Evolutionary conservation across 2,113 vertebrate species (phyloP), one percentile per base, ranked within the genome.

Genomic region (Megaceryle torquata): DNA sequence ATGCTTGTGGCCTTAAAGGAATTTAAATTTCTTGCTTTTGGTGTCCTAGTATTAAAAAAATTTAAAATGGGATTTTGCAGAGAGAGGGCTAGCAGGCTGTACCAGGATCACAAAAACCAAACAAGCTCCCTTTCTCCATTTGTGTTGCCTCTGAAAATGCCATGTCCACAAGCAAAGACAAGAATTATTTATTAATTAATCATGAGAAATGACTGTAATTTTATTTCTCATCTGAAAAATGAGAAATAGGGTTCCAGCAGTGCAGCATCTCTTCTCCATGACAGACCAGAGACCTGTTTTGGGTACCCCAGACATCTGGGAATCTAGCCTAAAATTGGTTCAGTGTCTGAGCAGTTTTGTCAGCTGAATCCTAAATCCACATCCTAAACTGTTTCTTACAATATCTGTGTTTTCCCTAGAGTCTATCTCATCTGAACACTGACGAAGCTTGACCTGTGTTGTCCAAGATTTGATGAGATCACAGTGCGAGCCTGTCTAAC

Each of bases 401-500:
- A 28, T 80, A 74, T 76, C 91, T 56, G 6, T 77, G 59, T 87
- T 95, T 95, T 96, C 93, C 87, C 74, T 75, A 29, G 86, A 74
- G 85, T 48, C 61, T 71, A 20, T 78, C 87, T 95, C 78, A 90
- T 93, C 80, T 41, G 77, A 89, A 43, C 69, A 16, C 70, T 79
- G 89, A 87, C 91, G 82, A 88, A 93, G 76, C 77, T 72, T 95
- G 92, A 89, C 96, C 95, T 93, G 18, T 91, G 95, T 88, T 88
- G 68, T 86, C 91, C 53, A 46, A 69, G 72, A 91, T 91, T 82
- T 96, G 91, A 95, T 95, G 94, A 97, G 93, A 88, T 96, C 95
- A 95, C 87, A 67, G 87, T 86, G 56, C 91, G 82, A 90, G 91
- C 59, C 70, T 87, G 91, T 81, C 88, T 82, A 93, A 91, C 90